Percentiles rank a stretch among this genome's conserved stretches.
Evolutionary conservation across 2,113 vertebrate genomes (phyloP).

Genomic region (Glaucidium brasilianum): DNA sequence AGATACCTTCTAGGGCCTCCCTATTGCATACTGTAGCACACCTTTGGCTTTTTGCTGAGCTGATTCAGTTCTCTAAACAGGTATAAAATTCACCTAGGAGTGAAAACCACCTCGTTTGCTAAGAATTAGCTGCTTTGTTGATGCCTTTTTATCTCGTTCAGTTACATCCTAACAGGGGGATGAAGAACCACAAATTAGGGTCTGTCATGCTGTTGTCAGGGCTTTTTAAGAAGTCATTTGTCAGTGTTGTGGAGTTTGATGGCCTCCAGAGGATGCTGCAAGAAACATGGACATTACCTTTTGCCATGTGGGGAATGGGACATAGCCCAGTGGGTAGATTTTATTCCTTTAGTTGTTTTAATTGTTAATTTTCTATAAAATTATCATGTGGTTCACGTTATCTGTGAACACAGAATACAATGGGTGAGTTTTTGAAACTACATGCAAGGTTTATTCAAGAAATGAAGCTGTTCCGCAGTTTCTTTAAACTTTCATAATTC

Average conservation of each 20-base stretch:
- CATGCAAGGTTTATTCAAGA: not conserved
- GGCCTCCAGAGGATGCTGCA: not conserved
- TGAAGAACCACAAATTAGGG: not conserved
- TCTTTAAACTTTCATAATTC: slow-evolving; percentile 20
- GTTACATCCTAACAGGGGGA: not conserved
- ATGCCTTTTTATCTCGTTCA: not conserved
- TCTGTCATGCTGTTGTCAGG: not conserved
- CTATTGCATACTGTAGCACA: not conserved
- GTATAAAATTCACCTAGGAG: not conserved
- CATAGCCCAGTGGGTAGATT: not conserved
- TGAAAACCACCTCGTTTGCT: not conserved
- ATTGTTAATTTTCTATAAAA: not conserved
- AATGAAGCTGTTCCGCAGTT: not conserved
- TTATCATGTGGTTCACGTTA: not conserved
- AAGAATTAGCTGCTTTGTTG: not conserved
- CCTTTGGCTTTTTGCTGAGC: not conserved
- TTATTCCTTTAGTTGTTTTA: not conserved
- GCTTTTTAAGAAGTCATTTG: not conserved
- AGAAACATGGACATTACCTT: not conserved
- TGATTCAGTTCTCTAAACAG: not conserved
- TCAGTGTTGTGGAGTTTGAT: not conserved
- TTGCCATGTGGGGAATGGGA: not conserved
- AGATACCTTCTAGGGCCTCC: not conserved
- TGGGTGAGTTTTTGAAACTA: not conserved
- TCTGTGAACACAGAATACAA: not conserved